Conservation (phyloP, 2,113 vertebrate genomes). For the Neotoma lepida region DNA sequence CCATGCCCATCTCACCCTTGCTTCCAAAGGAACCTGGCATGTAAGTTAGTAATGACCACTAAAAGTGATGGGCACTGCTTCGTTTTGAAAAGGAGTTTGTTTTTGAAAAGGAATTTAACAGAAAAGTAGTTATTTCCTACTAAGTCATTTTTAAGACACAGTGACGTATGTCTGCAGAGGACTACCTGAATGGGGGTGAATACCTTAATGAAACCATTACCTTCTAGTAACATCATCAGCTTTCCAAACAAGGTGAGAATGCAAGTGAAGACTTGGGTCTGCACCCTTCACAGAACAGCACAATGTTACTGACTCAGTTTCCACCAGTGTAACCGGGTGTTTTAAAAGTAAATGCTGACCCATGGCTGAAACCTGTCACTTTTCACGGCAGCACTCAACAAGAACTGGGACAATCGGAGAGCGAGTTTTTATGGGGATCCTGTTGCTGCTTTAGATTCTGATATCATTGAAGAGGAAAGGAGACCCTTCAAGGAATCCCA, state of each 20-base stretch:
- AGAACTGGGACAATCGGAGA: conserved; percentile 90
- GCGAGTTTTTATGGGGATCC: conserved; percentile 91
- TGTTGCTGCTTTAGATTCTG: conserved; percentile 94
- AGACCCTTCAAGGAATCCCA: conserved; percentile 81
- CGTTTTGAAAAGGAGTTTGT: conserved; percentile 47
- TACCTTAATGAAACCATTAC: conserved; percentile 85
- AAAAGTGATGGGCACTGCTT: conserved; percentile 36
- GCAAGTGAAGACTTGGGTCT: conserved; percentile 68
- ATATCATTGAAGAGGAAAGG: conserved; percentile 83
- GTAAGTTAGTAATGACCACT: conserved; percentile 40
- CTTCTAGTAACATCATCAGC: conserved; percentile 75
- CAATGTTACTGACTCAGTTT: conserved; percentile 68
- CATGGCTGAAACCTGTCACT: conserved; percentile 92
- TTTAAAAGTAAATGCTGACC: conserved; percentile 86
- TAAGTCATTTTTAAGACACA: conserved; percentile 67
- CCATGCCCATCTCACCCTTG: background rate
- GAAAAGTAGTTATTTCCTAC: conserved; percentile 47
- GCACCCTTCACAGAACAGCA: conserved; percentile 71
- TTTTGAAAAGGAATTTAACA: conserved; percentile 54
- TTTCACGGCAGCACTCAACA: conserved; percentile 92
- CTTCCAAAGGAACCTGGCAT: conserved; percentile 25
- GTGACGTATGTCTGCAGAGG: conserved; percentile 48
- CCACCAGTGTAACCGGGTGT: conserved; percentile 72
- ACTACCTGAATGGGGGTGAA: conserved; percentile 82
- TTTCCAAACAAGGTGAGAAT: conserved; percentile 63